Conservation (phyloP, 2,113 vertebrate species). For the Ictidomys tridecemlineatus region DNA sequence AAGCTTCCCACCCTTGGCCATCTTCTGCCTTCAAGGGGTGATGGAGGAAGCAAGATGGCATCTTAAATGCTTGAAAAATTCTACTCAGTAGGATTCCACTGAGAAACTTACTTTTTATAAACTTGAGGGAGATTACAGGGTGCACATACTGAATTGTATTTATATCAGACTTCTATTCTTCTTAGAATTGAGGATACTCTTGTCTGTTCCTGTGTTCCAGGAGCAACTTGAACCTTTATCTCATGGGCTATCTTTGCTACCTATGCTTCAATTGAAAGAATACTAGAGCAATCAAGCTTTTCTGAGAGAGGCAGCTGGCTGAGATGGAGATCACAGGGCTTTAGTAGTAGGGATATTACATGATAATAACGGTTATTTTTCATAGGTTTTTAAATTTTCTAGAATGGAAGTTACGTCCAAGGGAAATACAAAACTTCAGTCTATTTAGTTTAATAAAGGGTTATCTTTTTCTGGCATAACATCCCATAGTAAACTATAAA, state of each 20-base stretch:
- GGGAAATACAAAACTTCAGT: not conserved
- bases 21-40: not conserved
- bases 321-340: not conserved
- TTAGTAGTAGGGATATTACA: accelerated
- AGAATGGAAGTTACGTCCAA: not conserved
- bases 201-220: not conserved
- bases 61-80: not conserved
- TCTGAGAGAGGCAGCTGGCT: not conserved
- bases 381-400: not conserved
- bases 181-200: not conserved
- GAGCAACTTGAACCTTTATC: not conserved
- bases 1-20: not conserved
- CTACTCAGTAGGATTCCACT: not conserved
- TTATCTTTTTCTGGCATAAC: not conserved
- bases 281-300: too few relatives aligned
- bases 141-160: not conserved
- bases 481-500: not conserved
- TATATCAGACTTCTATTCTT: not conserved
- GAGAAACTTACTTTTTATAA: not conserved
- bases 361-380: not conserved
- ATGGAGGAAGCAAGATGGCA: not conserved
- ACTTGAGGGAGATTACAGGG: not conserved
- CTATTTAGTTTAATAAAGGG: not conserved
- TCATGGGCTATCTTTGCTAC: not conserved
- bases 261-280: not conserved